Evolutionary conservation across 2,888 invertebrate species (phyloP).

Genomic region (Epistrophe eligans): DNA sequence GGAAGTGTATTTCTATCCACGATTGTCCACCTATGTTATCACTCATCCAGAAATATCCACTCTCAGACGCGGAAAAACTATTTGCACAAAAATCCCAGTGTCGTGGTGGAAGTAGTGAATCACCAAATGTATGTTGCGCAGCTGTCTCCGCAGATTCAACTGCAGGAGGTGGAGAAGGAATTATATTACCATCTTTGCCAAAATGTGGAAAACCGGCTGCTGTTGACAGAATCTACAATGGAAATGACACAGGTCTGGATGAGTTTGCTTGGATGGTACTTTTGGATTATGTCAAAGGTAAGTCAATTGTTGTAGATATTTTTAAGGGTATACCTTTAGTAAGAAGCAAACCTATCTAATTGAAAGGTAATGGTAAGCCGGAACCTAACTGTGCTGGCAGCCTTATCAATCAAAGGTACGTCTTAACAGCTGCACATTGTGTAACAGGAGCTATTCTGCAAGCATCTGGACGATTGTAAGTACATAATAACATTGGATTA

Average conservation of each 20-base stretch:
- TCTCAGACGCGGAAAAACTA: conserved; percentile 75
- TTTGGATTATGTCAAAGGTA: conserved; percentile 88
- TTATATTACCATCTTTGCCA: conserved; percentile 80
- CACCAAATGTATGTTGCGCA: conserved; percentile 82
- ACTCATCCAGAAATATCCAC: conserved; percentile 75
- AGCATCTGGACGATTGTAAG: conserved; percentile 85
- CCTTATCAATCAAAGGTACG: conserved; percentile 87
- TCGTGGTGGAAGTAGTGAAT: conserved; percentile 78
- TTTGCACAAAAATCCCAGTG: conserved; percentile 81
- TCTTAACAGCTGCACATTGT: conserved; percentile 88
- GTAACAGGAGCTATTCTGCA: conserved; percentile 84
- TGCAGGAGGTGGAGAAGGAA: conserved; percentile 76
- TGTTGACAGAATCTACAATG: conserved; percentile 87
- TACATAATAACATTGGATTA: neutral
- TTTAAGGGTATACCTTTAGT: no score
- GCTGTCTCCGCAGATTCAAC: conserved; percentile 8
- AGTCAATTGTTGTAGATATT: conserved; percentile 77
- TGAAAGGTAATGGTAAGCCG: conserved; percentile 77
- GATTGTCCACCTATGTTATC: conserved; percentile 80
- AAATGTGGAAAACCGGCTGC: conserved; percentile 80
- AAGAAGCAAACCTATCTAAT: neutral
- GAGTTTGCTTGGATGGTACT: conserved; percentile 89
- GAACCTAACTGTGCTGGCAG: conserved; percentile 88
- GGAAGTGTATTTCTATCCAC: conserved; percentile 81
- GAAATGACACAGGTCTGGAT: conserved; percentile 86